Evolutionary conservation across 2,113 vertebrate genomes (phyloP).

Genomic region (Lasiurus borealis): DNA sequence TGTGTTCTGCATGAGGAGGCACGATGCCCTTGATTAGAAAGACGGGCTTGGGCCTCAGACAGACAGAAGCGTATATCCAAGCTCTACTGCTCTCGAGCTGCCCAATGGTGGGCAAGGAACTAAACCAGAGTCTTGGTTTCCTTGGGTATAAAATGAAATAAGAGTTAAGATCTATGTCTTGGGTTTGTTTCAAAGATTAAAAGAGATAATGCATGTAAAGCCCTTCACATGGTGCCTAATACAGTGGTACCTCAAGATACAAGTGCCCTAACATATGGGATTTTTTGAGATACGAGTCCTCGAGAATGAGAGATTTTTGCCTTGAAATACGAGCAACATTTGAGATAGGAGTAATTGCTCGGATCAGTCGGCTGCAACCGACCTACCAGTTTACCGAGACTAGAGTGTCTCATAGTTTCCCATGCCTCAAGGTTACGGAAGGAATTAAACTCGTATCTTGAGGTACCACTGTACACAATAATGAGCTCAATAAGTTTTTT

Average conservation of each 20-base stretch:
- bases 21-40: neutral
- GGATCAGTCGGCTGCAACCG: too few species aligned
- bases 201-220: neutral
- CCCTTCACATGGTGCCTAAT: neutral
- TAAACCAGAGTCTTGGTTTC: neutral
- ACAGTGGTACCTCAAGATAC: too few species aligned
- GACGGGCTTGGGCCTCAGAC: neutral
- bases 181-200: constrained; percentile 10
- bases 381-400: too few species aligned
- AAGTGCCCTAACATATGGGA: too few species aligned
- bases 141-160: neutral
- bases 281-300: too few species aligned
- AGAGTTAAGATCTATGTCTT: neutral
- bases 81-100: neutral
- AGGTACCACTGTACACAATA: too few species aligned
- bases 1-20: neutral
- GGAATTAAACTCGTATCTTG: too few species aligned
- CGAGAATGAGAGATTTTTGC: too few species aligned
- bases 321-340: too few species aligned
- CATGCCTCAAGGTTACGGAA: too few species aligned
- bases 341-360: too few species aligned
- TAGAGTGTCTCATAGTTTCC: too few species aligned
- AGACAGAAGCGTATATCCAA: neutral
- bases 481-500: neutral
- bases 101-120: neutral